Conservation (phyloP, 1,140 invertebrate species). For the Charaxes varanes region DNA sequence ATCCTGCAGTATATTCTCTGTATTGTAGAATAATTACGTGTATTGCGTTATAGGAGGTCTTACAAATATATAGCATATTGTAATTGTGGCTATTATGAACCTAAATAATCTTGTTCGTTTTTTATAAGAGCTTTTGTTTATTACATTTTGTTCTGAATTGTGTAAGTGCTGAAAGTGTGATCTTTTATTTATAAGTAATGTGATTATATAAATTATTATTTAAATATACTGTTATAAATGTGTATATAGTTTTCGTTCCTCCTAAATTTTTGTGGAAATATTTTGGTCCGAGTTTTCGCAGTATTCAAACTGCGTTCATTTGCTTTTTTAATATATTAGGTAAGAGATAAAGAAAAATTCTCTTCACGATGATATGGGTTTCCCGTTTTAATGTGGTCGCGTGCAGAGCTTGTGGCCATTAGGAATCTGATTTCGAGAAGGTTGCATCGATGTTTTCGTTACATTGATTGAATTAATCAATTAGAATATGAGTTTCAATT, state of each 20-base stretch:
- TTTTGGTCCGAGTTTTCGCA: too few species aligned
- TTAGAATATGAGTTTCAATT: too few species aligned
- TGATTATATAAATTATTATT: conserved; percentile 21
- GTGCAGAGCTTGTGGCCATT: too few species aligned
- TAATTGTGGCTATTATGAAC: conserved; percentile 14
- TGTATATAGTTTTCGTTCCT: conserved; percentile 3
- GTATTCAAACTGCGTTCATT: too few species aligned
- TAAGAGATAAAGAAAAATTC: too few species aligned
- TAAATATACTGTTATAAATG: conserved; percentile 13
- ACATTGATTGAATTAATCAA: too few species aligned
- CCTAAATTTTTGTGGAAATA: conserved; percentile 5
- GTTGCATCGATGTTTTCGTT: too few species aligned
- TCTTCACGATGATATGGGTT: too few species aligned
- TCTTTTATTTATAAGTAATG: conserved; percentile 26
- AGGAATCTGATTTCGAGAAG: too few species aligned
- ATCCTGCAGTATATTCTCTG: not conserved
- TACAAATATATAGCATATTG: conserved; percentile 9
- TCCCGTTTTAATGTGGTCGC: too few species aligned
- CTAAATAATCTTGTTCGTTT: too few species aligned
- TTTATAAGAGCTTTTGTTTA: conserved; percentile 11
- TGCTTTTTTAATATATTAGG: too few species aligned
- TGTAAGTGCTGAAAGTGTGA: conserved; percentile 25
- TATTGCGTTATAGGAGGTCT: conserved; percentile 9
- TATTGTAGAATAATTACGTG: conserved; percentile 6
- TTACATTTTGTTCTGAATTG: conserved; percentile 15